Conservation (phyloP, 2,888 invertebrate species). For the Rhyacophila evoluta region DNA sequence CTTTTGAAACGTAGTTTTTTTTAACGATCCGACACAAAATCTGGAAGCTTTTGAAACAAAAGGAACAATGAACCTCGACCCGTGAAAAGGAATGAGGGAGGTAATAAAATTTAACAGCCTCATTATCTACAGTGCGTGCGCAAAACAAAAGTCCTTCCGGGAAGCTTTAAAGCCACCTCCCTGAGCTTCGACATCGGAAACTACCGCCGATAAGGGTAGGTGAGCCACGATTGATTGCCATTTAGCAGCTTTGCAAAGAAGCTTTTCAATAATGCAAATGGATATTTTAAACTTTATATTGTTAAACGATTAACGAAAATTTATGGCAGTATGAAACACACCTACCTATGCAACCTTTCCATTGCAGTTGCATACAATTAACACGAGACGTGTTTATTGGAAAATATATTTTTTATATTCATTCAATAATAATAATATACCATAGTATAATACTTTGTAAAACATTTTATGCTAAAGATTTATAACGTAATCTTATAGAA, state of each 20-base stretch:
- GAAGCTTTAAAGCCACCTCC: slow-evolving; percentile 11
- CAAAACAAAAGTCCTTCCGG: slow-evolving; percentile 25
- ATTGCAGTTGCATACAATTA: too few relatives aligned
- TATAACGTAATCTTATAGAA: too few relatives aligned
- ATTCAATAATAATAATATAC: too few relatives aligned
- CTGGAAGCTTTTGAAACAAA: slow-evolving; percentile 28
- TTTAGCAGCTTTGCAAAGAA: neutral
- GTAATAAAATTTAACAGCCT: slow-evolving; percentile 40
- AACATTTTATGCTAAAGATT: too few relatives aligned
- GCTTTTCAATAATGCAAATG: slow-evolving; percentile 22
- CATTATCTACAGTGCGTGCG: slow-evolving; percentile 35
- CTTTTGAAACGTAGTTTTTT: slow-evolving; percentile 20
- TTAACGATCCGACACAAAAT: slow-evolving; percentile 22
- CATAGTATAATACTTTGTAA: too few relatives aligned
- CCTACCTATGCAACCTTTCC: neutral
- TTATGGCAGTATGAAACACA: neutral
- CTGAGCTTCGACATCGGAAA: slow-evolving; percentile 14
- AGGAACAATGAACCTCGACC: slow-evolving; percentile 26
- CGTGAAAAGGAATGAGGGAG: slow-evolving; percentile 28
- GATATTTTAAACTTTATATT: neutral
- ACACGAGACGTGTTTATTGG: too few relatives aligned
- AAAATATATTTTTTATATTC: too few relatives aligned
- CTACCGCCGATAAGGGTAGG: slow-evolving; percentile 19
- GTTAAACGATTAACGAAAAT: neutral
- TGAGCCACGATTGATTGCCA: slow-evolving; percentile 24